Conservation (phyloP, 2,888 invertebrate genomes). For the Platerodrilus igneus region DNA sequence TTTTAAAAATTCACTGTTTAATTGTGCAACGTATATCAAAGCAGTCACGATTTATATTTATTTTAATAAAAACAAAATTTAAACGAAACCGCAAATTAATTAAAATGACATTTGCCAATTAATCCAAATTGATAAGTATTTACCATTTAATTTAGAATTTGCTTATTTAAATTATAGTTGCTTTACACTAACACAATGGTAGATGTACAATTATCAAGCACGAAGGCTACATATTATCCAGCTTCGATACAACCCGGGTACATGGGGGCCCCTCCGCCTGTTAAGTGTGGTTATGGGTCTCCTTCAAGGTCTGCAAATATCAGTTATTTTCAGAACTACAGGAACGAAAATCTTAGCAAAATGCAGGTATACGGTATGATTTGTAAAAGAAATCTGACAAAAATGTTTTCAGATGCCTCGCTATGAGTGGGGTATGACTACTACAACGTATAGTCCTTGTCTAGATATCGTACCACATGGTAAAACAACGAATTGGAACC, state of each 20-base stretch:
- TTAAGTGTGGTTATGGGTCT: slow-evolving; percentile 38
- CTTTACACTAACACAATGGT: no score
- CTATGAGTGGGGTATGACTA: slow-evolving; percentile 45
- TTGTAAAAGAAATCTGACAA: no score
- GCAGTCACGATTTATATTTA: no score
- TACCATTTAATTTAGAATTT: no score
- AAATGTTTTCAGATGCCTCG: slow-evolving; percentile 44
- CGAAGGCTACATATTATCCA: slow-evolving; percentile 42
- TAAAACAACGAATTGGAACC: slow-evolving; percentile 37
- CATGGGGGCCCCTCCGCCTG: slow-evolving; percentile 44
- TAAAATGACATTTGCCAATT: no score
- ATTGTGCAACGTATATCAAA: no score
- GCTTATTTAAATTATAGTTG: no score
- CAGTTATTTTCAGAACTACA: slow-evolving; percentile 46
- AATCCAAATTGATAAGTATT: no score
- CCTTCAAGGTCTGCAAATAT: slow-evolving; percentile 34
- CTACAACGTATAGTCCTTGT: slow-evolving; percentile 42
- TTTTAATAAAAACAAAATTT: no score
- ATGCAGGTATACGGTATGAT: slow-evolving; percentile 42
- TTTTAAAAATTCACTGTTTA: no score
- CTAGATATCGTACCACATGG: slow-evolving; percentile 41
- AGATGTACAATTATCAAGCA: slow-evolving; percentile 35
- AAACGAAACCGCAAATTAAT: no score
- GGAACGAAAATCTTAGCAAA: slow-evolving; percentile 46
- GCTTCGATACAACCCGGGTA: slow-evolving; percentile 42